Evolutionary conservation across 2,888 invertebrate genomes (phyloP), one percentile per base, ranked within the genome.

Genomic region (Rhimphoctona megacephalus): DNA sequence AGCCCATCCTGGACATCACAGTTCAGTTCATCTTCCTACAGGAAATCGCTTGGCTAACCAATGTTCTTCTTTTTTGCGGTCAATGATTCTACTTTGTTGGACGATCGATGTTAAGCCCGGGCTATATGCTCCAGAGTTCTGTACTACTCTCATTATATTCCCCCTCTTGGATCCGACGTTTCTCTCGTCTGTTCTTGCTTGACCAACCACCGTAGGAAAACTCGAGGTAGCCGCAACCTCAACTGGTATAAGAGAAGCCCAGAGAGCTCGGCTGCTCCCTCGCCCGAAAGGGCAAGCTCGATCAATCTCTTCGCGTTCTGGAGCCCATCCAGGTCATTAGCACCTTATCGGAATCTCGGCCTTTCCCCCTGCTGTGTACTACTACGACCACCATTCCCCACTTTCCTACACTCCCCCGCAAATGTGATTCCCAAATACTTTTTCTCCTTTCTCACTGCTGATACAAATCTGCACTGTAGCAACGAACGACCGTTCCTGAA

Each of bases 281-380:
- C 81, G 80, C 73, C 74, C 80, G 39, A 36, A 74, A 79, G 69
- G 77, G 77, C 74, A 52, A 83, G 36, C 88, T 86, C 89, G 88
- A 89, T 89, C 88, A 89, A 89, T 89, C 88, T 88, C 86, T 79
- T 49, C 36, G 66, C 33, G 36, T 54, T 83, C 85, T 84, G 88
- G 87, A 88, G 78, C 83, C 84, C 79, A 85, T 89, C 89, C 88
- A 87, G 87, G 88, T 89, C 88, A 89, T 89, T 88, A 87, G 88
- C 89, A 89, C 88, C 88, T 89, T 89, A 89, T 89, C 88, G 87
- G 80, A 89, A 89, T 89, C 89, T 87, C 81, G 78, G 87, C 81
- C 85, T 83, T 88, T 83, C 82, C 33, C 33, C 78, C 70, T 79
- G 66, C 69, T 79, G 66, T 84, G 22, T 33, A 36, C 72, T 6